Base-by-base conservation (phyloP, 2,113 vertebrate species). In the Rhea americana region DNA sequence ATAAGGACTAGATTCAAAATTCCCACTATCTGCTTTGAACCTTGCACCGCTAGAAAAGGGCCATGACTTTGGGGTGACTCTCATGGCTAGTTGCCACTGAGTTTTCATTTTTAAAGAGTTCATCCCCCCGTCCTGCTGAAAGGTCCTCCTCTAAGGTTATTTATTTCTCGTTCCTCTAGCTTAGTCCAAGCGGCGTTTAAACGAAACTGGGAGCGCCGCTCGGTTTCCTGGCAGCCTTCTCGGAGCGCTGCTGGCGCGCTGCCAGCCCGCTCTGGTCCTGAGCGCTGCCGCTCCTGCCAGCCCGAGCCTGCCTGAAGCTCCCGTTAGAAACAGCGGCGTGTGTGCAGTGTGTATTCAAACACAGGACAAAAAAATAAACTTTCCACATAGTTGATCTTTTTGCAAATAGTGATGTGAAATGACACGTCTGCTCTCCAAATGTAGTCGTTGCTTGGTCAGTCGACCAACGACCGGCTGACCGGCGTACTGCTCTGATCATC, bases 371-470 rank as follows among this genome's bases (percentile, higher is more conserved):
- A 68, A 26, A 10, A n/a, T 61, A 93, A 94, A 85, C 71, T 89
- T 96, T 87, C 87, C 91, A 85, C 84, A 32, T 32, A 89, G 87
- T 68, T 92, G 93, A 75, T 95, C 86, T 93, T 85, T 82, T 4
- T 22, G 80, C 88, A 91, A 95, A 91, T 82, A 89, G 87, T 9
- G 74, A 68, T 87, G 58, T 26, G 50, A 91, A 89, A 91, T 87
- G 83, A 91, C 55, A 3, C 21, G 58, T 71, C 93, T 1, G 58
- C 74, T 76, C 71, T 94, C 91, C 91, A 82, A 37, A 79, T 76
- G 85, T 90, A 76, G 93, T 89, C 55, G 93, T 68, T 95, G 92
- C 94, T 95, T 93, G 95, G 92, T 93, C 91, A 94, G 83, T 93
- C 90, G 88, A 89, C 93, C 94, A 94, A 43, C 43, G 43, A 45